Evolutionary conservation across 2,113 vertebrate species (phyloP).

Genomic region (Pangasianodon gigas): DNA sequence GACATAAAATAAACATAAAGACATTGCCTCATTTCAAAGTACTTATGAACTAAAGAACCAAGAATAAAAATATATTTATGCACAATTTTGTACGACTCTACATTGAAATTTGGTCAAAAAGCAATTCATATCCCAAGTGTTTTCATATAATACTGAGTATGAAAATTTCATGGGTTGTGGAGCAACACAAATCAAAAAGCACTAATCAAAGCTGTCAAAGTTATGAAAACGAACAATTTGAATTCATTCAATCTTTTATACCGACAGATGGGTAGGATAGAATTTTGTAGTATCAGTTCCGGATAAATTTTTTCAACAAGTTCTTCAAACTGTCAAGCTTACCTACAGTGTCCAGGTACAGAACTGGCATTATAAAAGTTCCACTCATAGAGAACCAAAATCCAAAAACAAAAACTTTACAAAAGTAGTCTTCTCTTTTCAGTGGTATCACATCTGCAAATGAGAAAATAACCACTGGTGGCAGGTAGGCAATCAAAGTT

Average conservation of each 20-base stretch:
- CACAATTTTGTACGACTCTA: neutral
- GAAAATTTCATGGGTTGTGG: neutral
- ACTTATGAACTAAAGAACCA: neutral
- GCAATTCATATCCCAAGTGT: neutral
- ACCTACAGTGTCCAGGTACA: constrained; percentile 17
- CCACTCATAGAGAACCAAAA: neutral
- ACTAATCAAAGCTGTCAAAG: neutral
- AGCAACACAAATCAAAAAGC: neutral
- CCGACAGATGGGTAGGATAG: neutral
- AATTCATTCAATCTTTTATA: neutral
- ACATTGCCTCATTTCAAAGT: too few relatives aligned
- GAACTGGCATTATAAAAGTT: constrained; percentile 25
- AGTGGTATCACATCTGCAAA: neutral
- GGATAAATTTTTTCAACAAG: neutral
- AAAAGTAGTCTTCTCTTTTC: neutral
- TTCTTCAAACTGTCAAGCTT: neutral
- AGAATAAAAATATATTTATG: neutral
- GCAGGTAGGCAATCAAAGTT: constrained; percentile 24
- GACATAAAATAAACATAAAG: neutral
- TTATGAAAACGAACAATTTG: neutral
- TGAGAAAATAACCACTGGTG: constrained; percentile 27
- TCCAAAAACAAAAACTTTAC: neutral
- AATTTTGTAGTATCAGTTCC: neutral
- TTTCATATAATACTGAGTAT: neutral
- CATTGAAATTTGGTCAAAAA: neutral